phyloP scores from a whole-genome alignment of 2,797 vertebrate genomes.

The Erethizon dorsatum region DNA sequence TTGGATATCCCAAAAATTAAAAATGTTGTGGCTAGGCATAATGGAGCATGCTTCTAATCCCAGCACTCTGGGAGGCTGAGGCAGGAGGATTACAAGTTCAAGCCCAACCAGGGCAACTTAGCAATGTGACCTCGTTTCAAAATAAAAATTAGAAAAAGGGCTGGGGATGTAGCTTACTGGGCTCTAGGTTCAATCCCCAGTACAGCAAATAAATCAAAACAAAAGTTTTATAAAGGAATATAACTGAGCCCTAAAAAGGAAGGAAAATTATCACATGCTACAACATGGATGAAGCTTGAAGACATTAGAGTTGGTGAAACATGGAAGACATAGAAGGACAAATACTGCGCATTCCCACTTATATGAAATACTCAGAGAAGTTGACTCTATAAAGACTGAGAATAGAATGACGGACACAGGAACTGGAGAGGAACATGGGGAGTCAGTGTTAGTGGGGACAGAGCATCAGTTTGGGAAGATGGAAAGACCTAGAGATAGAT shows the following conservation, averaged over 20 bases:
- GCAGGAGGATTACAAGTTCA: neutral
- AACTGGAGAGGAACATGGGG: neutral
- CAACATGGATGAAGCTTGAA: neutral
- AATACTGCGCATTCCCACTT: rapidly evolving
- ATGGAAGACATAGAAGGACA: neutral
- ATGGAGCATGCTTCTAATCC: neutral
- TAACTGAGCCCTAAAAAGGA: neutral
- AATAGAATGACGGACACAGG: neutral
- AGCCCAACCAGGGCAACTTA: neutral
- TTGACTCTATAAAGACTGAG: neutral
- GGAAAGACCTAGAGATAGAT: neutral
- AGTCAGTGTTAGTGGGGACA: neutral
- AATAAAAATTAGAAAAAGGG: neutral
- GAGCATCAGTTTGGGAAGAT: neutral
- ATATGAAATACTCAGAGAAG: rapidly evolving
- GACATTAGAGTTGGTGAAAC: neutral
- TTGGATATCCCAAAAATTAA: neutral
- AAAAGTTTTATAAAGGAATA: neutral
- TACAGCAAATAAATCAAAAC: neutral
- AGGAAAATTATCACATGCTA: neutral
- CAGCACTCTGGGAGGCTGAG: neutral
- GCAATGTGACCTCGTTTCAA: neutral
- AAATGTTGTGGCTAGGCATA: neutral
- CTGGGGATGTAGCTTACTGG: neutral
- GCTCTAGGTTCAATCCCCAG: neutral